Conservation (phyloP, 2,888 invertebrate genomes). For the Onthophagus sagittarius region DNA sequence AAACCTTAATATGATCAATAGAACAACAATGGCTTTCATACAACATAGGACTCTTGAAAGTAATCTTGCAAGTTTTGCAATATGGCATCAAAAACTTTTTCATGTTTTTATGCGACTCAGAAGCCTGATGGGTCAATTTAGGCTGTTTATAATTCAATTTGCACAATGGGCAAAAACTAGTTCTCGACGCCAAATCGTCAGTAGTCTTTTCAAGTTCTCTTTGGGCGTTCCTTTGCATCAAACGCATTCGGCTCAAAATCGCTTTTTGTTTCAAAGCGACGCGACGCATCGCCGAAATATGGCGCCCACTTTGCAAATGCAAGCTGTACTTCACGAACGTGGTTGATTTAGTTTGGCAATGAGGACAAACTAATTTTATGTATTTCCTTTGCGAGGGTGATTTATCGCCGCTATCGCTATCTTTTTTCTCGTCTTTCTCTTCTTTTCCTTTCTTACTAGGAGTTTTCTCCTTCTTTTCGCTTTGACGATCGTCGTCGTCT, state of each 20-base stretch:
- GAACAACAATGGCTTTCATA: constrained; percentile 82
- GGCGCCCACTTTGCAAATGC: constrained; percentile 68
- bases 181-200: constrained; percentile 53
- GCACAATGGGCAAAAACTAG: constrained; percentile 47
- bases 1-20: constrained; percentile 75
- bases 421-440: constrained; percentile 55
- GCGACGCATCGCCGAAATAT: constrained; percentile 69
- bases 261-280: constrained; percentile 72
- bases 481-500: constrained; percentile 34
- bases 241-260: constrained; percentile 71
- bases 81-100: constrained; percentile 80
- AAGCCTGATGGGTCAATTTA: constrained; percentile 72
- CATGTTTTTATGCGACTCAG: constrained; percentile 79
- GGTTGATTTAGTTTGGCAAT: constrained; percentile 69
- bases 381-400: constrained; percentile 48
- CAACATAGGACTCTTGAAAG: constrained; percentile 80
- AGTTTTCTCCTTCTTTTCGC: constrained; percentile 40
- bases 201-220: constrained; percentile 71
- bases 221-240: constrained; percentile 75
- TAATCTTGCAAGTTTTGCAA: constrained; percentile 72
- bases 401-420: constrained; percentile 40
- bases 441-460: constrained; percentile 48
- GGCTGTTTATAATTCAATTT: constrained; percentile 48
- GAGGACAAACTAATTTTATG: constrained; percentile 72
- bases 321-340: constrained; percentile 73